A percentile compares a stretch with the other conserved stretches of the same genome.
These are phyloP conservation scores for Salticus scenicus DNA, from an alignment of 2,888 invertebrate genomes.

Conservation along the genomic window DNA sequence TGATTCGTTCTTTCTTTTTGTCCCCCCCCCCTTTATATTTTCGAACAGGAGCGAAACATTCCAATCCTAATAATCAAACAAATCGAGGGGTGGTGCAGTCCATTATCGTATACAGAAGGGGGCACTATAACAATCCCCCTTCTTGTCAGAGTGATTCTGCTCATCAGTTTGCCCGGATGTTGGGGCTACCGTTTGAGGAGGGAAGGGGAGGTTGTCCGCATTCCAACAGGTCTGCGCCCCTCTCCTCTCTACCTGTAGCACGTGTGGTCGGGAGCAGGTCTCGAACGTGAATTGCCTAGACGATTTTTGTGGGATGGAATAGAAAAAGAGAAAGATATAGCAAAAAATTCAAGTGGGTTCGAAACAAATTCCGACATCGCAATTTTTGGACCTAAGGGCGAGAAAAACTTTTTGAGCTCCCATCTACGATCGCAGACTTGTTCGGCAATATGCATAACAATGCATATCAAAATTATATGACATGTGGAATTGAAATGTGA, in stretches of 20 bases:
- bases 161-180: constrained; percentile 62
- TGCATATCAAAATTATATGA: too few relatives aligned
- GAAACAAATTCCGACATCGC: background rate
- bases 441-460: too few relatives aligned
- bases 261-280: constrained; percentile 56
- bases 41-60: constrained; percentile 14
- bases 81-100: constrained; percentile 7
- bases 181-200: constrained; percentile 49
- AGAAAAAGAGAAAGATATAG: too few relatives aligned
- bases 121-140: background rate
- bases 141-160: constrained; percentile 54
- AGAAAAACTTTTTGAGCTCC: too few relatives aligned
- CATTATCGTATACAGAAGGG: background rate
- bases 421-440: too few relatives aligned
- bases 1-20: too few relatives aligned
- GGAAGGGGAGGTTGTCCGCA: constrained; percentile 54
- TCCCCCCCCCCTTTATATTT: background rate
- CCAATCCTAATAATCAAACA: constrained; percentile 1
- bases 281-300: constrained; percentile 8
- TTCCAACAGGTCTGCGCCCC: constrained; percentile 35
- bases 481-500: too few relatives aligned
- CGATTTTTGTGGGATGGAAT: constrained; percentile 54
- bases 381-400: too few relatives aligned
- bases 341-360: too few relatives aligned
- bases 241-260: constrained; percentile 26